Base-by-base conservation (phyloP, 2,888 invertebrate genomes). In the Ischnura elegans region DNA sequence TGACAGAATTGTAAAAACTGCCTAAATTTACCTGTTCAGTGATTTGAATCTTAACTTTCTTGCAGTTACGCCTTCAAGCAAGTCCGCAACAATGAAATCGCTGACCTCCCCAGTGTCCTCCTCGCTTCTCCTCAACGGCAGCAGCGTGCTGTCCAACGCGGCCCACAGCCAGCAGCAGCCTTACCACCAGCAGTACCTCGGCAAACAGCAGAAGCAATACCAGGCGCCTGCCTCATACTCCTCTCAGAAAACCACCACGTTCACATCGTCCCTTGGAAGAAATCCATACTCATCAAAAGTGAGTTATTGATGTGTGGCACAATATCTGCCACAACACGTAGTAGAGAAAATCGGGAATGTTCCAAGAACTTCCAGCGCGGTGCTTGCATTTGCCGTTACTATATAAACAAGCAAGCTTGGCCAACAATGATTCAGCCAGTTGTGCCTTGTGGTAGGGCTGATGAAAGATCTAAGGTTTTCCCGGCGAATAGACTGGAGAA, bases 51-150 rank as follows among this genome's bases (percentile, higher is more conserved):
- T n/a, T 87, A 86, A 43, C 51, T 10, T 87, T 87, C 46, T 87
- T 61, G 2, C 94, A 95, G 95, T 94, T 94, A 95, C 94, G 13
- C 94, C 95, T 21, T 94, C 94, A 61, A 93, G 96, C 95, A 95
- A 96, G 66, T 55, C 93, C 29, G 21, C 86, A 95, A 94, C 94
- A 93, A 94, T 95, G n/a, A 98, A 97, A 95, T 98, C 98, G 87
- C 97, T 97, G 29, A 98, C 98, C 5, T 97, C 98, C 5, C 98
- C 98, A 36, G 98, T 98, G 47, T 97, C 98, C 42, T 98, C 98
- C 96, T 98, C 98, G 46, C 96, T 98, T 87, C 96, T 98, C 94
- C 97, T 97, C 95, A 98, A 97, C 95, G 97, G 97, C 94, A 96
- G 97, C 96, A n/a, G 95, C 87, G 95, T 96, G 93, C 97, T 97